phyloP scores from a whole-genome alignment of 1,140 invertebrate species.

The Eufriesea mexicana region DNA sequence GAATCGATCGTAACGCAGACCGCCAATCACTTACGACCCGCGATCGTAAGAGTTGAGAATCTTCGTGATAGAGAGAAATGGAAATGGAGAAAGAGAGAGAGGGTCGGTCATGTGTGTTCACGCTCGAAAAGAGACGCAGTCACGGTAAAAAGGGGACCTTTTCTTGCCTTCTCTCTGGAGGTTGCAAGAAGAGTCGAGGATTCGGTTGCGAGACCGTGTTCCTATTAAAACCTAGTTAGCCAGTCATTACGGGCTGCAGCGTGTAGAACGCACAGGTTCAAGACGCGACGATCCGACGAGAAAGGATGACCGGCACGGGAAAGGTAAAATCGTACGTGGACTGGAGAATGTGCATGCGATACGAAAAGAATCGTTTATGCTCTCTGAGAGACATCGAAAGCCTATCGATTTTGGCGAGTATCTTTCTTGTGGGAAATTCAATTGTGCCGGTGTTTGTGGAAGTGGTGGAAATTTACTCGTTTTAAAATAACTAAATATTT shows the following conservation, averaged over 20 bases:
- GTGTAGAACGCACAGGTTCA: constrained; percentile 11
- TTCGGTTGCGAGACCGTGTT: constrained; percentile 66
- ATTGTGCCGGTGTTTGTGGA: no score
- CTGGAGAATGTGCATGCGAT: constrained; percentile 25
- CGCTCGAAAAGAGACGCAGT: constrained; percentile 33
- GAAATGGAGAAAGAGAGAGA: not conserved
- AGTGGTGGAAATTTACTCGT: no score
- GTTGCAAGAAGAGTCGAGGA: constrained; percentile 35
- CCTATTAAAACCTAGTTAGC: constrained; percentile 74
- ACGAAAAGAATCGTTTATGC: constrained; percentile 17
- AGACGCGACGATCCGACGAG: constrained; percentile 40
- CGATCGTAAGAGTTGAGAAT: constrained; percentile 42
- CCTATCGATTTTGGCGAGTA: not conserved
- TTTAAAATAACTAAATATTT: no score
- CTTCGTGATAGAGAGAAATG: not conserved
- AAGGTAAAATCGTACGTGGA: constrained; percentile 40
- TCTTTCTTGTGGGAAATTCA: not conserved
- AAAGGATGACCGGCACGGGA: constrained; percentile 51
- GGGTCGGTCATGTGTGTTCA: not conserved
- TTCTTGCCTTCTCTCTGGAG: constrained; percentile 25
- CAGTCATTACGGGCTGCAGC: constrained; percentile 66
- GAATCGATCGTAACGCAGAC: constrained; percentile 34
- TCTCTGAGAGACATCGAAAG: not conserved
- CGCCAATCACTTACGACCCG: constrained; percentile 35
- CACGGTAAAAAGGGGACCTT: constrained; percentile 44